Evolutionary conservation across 2,888 invertebrate genomes (phyloP).

Genomic region (Chorisops tibialis): DNA sequence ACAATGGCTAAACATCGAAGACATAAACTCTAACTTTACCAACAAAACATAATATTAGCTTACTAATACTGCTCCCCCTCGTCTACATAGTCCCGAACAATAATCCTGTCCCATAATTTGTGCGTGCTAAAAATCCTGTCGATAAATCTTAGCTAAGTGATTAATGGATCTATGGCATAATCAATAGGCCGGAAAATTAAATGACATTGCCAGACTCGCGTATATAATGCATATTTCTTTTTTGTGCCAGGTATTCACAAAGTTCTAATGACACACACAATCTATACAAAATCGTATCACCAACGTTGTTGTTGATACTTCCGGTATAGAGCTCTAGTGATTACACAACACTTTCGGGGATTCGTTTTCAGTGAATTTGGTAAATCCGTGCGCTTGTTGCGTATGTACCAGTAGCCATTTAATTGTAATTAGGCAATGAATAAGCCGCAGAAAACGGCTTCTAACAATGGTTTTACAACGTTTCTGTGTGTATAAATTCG

Average conservation of each 20-base stretch:
- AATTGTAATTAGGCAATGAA: slow-evolving; percentile 39
- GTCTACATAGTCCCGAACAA: no score
- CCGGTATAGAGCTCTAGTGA: slow-evolving; percentile 11
- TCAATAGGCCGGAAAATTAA: slow-evolving; percentile 24
- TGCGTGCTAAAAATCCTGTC: not conserved
- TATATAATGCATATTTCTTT: not conserved
- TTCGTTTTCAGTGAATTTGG: slow-evolving; percentile 9
- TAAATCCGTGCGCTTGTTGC: slow-evolving; percentile 36
- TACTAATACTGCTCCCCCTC: no score
- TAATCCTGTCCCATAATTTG: no score
- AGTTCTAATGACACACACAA: not conserved
- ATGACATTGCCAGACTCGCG: slow-evolving; percentile 20
- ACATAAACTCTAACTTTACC: no score
- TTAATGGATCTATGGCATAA: slow-evolving; percentile 19
- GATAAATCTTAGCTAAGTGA: slow-evolving; percentile 25
- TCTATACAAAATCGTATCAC: no score
- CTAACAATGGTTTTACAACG: not conserved
- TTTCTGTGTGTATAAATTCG: not conserved
- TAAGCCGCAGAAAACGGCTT: slow-evolving; percentile 24
- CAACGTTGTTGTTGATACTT: no score
- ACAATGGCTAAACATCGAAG: no score
- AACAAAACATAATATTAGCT: no score
- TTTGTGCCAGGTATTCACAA: not conserved
- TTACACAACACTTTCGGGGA: slow-evolving; percentile 30
- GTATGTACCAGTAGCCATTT: slow-evolving; percentile 34